These are phyloP conservation scores for Rhodeus uyekii DNA, from an alignment of 2,797 vertebrate genomes.

Conservation along the genomic window DNA sequence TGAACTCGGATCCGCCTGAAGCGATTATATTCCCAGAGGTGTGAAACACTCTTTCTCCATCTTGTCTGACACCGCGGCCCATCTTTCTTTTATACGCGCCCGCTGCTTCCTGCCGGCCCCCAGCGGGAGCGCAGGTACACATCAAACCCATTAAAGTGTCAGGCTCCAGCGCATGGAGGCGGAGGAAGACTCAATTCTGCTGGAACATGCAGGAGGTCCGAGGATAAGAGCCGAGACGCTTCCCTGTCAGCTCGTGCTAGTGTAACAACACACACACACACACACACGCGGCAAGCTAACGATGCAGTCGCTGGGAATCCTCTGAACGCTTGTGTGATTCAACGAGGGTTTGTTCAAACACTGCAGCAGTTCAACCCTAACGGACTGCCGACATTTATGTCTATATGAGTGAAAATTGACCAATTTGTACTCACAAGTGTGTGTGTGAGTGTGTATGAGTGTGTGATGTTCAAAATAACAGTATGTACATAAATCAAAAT, in stretches of 20 bases:
- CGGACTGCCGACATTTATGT: too few relatives aligned
- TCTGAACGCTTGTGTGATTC: too few relatives aligned
- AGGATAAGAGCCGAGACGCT: background rate
- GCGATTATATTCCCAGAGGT: constrained; percentile 27
- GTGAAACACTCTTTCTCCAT: constrained; percentile 34
- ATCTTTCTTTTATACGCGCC: constrained; percentile 30
- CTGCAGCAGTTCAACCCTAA: too few relatives aligned
- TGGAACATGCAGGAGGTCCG: background rate
- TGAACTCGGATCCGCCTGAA: background rate
- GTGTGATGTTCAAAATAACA: too few relatives aligned
- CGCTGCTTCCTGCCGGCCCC: constrained; percentile 48
- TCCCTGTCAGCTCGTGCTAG: background rate
- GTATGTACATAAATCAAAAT: background rate
- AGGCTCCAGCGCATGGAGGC: constrained; percentile 23
- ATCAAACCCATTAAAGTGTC: constrained; percentile 75
- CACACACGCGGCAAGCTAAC: background rate
- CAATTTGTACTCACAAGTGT: too few relatives aligned
- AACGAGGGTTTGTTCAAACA: too few relatives aligned
- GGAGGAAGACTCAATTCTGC: background rate
- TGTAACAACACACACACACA: background rate
- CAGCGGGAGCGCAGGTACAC: constrained; percentile 62
- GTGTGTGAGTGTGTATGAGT: too few relatives aligned
- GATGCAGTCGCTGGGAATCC: too few relatives aligned
- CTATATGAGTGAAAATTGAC: too few relatives aligned
- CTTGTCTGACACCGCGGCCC: constrained; percentile 46